A percentile compares a stretch with the other conserved stretches of the same genome.
Evolutionary conservation across 1,140 invertebrate species (phyloP).

Genomic region (Varroa destructor): DNA sequence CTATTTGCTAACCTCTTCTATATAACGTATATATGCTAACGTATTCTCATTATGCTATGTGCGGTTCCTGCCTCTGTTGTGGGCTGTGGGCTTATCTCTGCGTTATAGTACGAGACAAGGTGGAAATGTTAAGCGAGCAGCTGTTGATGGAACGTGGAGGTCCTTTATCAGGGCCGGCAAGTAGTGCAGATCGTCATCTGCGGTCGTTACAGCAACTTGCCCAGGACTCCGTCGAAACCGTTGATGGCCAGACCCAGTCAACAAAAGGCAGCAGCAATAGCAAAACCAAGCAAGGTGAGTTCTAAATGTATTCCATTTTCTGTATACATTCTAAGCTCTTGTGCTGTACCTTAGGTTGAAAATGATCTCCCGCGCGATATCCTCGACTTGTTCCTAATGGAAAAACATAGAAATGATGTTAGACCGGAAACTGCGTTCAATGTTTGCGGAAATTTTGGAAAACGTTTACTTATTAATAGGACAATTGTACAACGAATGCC

Average conservation of each 20-base stretch:
- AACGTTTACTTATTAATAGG: too few species aligned
- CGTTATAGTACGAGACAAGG: conserved; percentile 69
- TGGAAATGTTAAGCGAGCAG: conserved; percentile 63
- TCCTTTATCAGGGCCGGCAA: conserved; percentile 29
- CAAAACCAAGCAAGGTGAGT: conserved; percentile 21
- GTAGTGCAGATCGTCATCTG: conserved; percentile 27
- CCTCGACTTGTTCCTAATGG: too few species aligned
- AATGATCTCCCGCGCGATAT: too few species aligned
- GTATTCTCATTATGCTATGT: too few species aligned
- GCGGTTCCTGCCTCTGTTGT: neutral
- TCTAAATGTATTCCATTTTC: neutral
- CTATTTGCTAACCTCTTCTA: neutral
- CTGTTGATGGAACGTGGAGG: conserved; percentile 38
- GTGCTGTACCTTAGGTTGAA: neutral
- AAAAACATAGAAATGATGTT: too few species aligned
- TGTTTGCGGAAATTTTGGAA: too few species aligned
- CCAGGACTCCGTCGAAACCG: conserved; percentile 24
- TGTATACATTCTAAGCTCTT: neutral
- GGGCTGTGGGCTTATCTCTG: neutral
- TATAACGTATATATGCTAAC: too few species aligned
- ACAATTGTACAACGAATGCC: too few species aligned
- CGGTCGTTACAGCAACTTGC: conserved; percentile 14
- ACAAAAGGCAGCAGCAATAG: neutral
- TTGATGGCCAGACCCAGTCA: conserved; percentile 1
- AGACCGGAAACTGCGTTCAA: too few species aligned